A percentile compares a stretch with the other conserved stretches of the same genome.
Evolutionary conservation across 2,113 vertebrate species (phyloP).

Genomic region (Clarias magur): DNA sequence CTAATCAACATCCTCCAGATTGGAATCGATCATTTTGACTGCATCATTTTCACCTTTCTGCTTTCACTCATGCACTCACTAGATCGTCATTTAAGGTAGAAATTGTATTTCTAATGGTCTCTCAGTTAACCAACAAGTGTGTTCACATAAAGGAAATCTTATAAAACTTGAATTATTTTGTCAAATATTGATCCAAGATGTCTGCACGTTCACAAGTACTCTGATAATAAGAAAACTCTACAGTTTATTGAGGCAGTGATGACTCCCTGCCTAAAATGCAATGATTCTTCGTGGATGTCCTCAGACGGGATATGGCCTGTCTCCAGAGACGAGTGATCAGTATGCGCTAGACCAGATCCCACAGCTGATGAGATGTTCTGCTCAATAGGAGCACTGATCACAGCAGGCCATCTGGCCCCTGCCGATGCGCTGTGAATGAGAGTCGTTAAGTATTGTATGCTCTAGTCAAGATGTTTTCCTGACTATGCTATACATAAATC

Average conservation of each 20-base stretch:
- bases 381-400: constrained; percentile 32
- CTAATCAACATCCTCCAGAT: constrained; percentile 10
- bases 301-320: constrained; percentile 3
- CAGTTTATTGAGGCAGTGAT: neutral
- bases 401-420: constrained; percentile 56
- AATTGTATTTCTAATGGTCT: neutral
- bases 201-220: neutral
- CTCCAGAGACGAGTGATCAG: neutral
- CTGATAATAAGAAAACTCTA: neutral
- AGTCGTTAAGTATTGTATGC: neutral
- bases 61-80: neutral
- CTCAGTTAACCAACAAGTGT: neutral
- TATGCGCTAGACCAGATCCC: neutral
- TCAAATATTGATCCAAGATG: neutral
- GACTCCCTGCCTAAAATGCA: neutral
- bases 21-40: neutral
- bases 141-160: neutral
- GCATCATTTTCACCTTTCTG: constrained; percentile 1
- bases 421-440: neutral
- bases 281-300: neutral
- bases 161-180: neutral
- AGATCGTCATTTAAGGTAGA: neutral
- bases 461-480: neutral
- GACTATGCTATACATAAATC: neutral
- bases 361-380: constrained; percentile 60